A percentile compares a stretch with the other conserved stretches of the same genome.
These are phyloP conservation scores for Polietes domitor DNA, from an alignment of 2,888 invertebrate genomes.

Conservation along the genomic window DNA sequence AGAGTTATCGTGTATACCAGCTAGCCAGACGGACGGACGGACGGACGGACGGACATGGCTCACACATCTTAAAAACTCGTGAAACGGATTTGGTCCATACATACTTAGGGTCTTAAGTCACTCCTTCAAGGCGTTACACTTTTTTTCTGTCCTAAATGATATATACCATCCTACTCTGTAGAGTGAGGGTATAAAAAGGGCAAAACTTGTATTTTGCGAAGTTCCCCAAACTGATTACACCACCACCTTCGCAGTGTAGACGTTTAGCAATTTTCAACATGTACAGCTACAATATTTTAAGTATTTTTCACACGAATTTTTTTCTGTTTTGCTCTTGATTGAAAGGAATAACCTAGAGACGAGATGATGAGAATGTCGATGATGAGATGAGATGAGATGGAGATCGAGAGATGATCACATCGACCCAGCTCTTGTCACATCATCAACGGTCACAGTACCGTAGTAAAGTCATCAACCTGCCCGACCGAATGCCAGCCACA, in stretches of 20 bases:
- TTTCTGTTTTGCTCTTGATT: background rate
- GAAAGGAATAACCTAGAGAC: slow-evolving; percentile 37
- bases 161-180: no score
- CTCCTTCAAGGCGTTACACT: no score
- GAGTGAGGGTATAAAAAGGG: no score
- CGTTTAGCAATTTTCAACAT: background rate
- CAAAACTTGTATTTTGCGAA: no score
- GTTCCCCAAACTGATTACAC: background rate
- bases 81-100: no score
- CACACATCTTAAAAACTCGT: no score
- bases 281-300: background rate
- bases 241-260: background rate
- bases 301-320: slow-evolving; percentile 59
- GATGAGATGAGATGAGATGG: background rate
- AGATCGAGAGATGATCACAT: slow-evolving; percentile 4
- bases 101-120: no score
- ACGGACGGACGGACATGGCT: no score
- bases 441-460: slow-evolving; percentile 5
- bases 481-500: background rate
- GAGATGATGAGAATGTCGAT: slow-evolving; percentile 30
- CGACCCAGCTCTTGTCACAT: background rate
- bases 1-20: no score
- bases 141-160: no score
- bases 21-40: no score
- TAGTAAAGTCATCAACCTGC: slow-evolving; percentile 47